These are phyloP conservation scores for Uloborus diversus DNA, from an alignment of 1,140 invertebrate genomes.

Conservation along the genomic window DNA sequence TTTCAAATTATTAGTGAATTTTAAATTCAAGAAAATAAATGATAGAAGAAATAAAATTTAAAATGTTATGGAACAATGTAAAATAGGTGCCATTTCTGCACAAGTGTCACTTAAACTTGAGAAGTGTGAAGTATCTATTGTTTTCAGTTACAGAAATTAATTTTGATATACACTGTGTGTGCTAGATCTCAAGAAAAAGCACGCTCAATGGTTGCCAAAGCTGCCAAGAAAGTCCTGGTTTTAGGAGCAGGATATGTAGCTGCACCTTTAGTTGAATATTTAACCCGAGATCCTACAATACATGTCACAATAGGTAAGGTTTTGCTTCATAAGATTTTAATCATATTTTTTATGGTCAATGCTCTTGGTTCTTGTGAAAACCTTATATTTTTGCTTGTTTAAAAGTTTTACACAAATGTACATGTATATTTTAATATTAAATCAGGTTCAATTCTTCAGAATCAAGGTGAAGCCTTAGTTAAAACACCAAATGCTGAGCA, in stretches of 20 bases:
- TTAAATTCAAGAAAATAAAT: too few relatives aligned
- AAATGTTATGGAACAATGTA: too few relatives aligned
- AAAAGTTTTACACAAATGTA: background rate
- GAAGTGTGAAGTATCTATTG: too few relatives aligned
- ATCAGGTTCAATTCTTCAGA: conserved; percentile 84
- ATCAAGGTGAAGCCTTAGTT: conserved; percentile 85
- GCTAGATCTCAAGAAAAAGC: conserved; percentile 58
- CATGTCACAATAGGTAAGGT: conserved; percentile 80
- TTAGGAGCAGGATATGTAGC: conserved; percentile 96
- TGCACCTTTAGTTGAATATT: conserved; percentile 91
- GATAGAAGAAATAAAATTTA: too few relatives aligned
- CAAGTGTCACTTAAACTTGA: too few relatives aligned
- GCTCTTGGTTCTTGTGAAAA: background rate
- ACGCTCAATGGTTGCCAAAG: conserved; percentile 19
- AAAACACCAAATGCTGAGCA: conserved; percentile 82
- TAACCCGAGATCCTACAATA: conserved; percentile 81
- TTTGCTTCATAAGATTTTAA: background rate
- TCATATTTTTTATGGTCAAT: background rate
- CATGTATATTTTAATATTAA: background rate
- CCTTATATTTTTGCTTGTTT: background rate
- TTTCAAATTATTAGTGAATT: too few relatives aligned
- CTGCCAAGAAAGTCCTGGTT: conserved; percentile 77
- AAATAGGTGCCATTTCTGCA: too few relatives aligned
- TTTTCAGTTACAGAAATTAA: background rate
- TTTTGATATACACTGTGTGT: background rate